Evolutionary conservation across 1,140 invertebrate genomes (phyloP).

Genomic region (Drosophila nannoptera): DNA sequence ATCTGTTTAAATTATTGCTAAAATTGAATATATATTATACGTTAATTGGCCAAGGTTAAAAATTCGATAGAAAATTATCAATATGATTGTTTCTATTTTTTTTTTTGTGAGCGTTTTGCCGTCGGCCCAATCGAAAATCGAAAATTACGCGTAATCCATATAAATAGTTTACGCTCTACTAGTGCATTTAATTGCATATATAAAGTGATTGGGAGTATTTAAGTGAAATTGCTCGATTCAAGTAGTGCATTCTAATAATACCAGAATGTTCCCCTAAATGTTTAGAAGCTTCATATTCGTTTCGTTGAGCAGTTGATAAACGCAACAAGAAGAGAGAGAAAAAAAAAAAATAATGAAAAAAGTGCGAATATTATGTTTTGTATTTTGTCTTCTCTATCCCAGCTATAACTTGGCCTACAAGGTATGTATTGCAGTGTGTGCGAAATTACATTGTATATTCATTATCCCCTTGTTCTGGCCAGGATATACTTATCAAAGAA

Average conservation of each 20-base stretch:
- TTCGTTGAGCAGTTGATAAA: background rate
- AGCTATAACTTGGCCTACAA: background rate
- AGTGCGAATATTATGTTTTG: background rate
- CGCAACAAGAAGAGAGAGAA: background rate
- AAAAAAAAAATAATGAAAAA: background rate
- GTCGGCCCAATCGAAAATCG: slow-evolving; percentile 1
- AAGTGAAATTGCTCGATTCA: too few relatives aligned
- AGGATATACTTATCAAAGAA: background rate
- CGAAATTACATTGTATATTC: too few relatives aligned
- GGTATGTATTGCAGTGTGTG: too few relatives aligned
- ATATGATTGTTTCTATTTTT: background rate
- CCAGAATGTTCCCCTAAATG: background rate
- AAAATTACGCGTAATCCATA: too few relatives aligned
- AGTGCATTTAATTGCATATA: too few relatives aligned
- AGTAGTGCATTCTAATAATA: background rate
- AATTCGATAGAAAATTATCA: too few relatives aligned
- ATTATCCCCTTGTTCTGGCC: too few relatives aligned
- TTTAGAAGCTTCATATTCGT: background rate
- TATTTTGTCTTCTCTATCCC: background rate
- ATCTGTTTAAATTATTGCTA: background rate
- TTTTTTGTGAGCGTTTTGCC: slow-evolving; percentile 5
- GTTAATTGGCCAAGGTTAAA: too few relatives aligned
- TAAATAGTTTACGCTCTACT: background rate
- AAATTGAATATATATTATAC: background rate
- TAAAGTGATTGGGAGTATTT: too few relatives aligned